Conservation (phyloP, 2,888 invertebrate species). For the Cetonia aurata region DNA sequence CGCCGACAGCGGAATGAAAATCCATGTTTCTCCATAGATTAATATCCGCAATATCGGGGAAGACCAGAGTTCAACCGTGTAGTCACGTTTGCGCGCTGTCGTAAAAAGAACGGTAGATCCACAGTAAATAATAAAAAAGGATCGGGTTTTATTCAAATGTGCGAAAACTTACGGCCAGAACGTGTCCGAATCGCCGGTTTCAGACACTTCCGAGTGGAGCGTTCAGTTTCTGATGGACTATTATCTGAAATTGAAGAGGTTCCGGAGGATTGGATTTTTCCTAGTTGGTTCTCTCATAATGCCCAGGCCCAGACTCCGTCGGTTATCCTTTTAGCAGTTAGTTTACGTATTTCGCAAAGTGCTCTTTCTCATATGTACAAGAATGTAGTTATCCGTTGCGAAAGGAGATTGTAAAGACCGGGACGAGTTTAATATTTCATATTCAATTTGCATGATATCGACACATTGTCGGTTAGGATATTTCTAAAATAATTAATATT, state of each 20-base stretch:
- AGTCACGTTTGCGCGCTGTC: slow-evolving; percentile 35
- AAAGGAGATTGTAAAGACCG: too few species aligned
- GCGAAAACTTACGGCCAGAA: slow-evolving; percentile 38
- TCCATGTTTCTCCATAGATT: slow-evolving; percentile 27
- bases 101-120: slow-evolving; percentile 37
- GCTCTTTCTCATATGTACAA: neutral
- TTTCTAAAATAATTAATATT: too few species aligned
- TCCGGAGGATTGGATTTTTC: slow-evolving; percentile 37
- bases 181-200: slow-evolving; percentile 38
- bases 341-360: slow-evolving; percentile 15
- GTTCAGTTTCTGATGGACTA: slow-evolving; percentile 37
- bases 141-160: slow-evolving; percentile 40
- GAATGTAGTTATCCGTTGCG: neutral
- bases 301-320: neutral
- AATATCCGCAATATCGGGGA: slow-evolving; percentile 29
- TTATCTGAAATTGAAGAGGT: slow-evolving; percentile 38
- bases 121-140: slow-evolving; percentile 40
- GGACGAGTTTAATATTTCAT: too few species aligned
- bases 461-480: too few species aligned
- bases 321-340: slow-evolving; percentile 11
- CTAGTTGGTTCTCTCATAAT: slow-evolving; percentile 26
- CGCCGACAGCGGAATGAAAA: slow-evolving; percentile 8
- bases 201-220: slow-evolving; percentile 22
- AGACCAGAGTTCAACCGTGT: slow-evolving; percentile 20
- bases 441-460: too few species aligned